phyloP scores from a whole-genome alignment of 2,888 invertebrate genomes.

The Drosophila neonasuta region DNA sequence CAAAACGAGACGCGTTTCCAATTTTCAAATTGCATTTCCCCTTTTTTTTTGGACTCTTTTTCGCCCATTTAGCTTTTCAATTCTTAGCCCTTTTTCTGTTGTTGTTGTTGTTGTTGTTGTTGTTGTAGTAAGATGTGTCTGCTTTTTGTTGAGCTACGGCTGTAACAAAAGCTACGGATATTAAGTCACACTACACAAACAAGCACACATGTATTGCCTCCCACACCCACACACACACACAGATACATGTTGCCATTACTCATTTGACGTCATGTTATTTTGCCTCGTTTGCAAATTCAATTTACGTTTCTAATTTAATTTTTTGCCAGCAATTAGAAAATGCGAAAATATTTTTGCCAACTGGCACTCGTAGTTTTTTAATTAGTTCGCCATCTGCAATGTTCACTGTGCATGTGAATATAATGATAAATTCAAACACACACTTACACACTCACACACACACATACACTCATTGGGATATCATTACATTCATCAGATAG shows the following conservation, averaged over 20 bases:
- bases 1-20: slow-evolving; percentile 51
- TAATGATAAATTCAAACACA: slow-evolving; percentile 33
- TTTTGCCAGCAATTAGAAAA: slow-evolving; percentile 61
- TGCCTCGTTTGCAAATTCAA: slow-evolving; percentile 66
- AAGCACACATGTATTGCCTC: not conserved
- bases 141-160: slow-evolving; percentile 37
- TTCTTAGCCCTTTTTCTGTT: not conserved
- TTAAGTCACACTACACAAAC: slow-evolving; percentile 35
- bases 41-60: slow-evolving; percentile 7
- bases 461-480: not conserved
- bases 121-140: slow-evolving; percentile 16
- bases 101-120: too few relatives aligned
- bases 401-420: slow-evolving; percentile 22
- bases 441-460: slow-evolving; percentile 1
- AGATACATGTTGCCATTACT: slow-evolving; percentile 51
- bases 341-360: slow-evolving; percentile 69
- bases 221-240: slow-evolving; percentile 1
- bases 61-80: slow-evolving; percentile 9
- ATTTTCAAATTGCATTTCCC: slow-evolving; percentile 69
- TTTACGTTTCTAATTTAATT: slow-evolving; percentile 70
- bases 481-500: slow-evolving; percentile 4
- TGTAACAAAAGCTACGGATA: slow-evolving; percentile 50
- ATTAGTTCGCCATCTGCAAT: slow-evolving; percentile 55
- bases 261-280: slow-evolving; percentile 62
- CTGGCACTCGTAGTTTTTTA: slow-evolving; percentile 59